Conservation (phyloP, 23 tunicate genomes). For the Aplidium turbinatum region DNA sequence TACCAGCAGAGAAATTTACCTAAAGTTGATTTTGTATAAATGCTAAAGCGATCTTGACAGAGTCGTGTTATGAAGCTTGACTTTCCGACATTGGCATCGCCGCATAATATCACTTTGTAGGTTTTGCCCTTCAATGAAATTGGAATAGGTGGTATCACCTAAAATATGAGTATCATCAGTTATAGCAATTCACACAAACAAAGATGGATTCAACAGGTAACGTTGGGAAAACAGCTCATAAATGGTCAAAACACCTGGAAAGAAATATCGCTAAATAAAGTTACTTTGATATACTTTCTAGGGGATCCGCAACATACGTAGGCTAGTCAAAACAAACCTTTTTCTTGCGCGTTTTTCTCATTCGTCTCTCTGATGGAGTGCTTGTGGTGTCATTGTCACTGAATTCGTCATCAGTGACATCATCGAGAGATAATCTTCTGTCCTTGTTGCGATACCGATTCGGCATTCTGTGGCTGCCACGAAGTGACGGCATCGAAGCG, state of each 20-base stretch:
- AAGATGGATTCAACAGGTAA: too few relatives aligned
- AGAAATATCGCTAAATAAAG: too few relatives aligned
- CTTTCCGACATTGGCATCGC: constrained; percentile 77
- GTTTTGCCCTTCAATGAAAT: too few relatives aligned
- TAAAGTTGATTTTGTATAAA: constrained; percentile 52
- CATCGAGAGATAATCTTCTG: background rate
- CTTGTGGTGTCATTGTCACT: background rate
- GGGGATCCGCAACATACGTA: too few relatives aligned
- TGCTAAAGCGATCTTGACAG: constrained; percentile 56
- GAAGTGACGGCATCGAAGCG: background rate
- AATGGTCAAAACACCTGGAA: too few relatives aligned
- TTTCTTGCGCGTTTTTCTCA: background rate
- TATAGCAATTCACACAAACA: too few relatives aligned
- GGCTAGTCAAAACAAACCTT: too few relatives aligned
- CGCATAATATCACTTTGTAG: constrained; percentile 76
- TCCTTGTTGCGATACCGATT: too few relatives aligned
- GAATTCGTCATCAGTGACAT: constrained; percentile 26
- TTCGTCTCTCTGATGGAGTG: background rate
- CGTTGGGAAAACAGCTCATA: too few relatives aligned
- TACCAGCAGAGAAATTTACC: constrained; percentile 43
- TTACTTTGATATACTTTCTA: too few relatives aligned
- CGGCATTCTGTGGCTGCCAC: background rate
- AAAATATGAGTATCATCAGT: too few relatives aligned
- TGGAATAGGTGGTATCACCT: too few relatives aligned
- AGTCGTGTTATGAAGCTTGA: constrained; percentile 68